A percentile compares a stretch with the other conserved stretches of the same genome.
phyloP scores from a whole-genome alignment of 37 sponge, comb jelly and placozoan genomes.

The Ephydatia muelleri region DNA sequence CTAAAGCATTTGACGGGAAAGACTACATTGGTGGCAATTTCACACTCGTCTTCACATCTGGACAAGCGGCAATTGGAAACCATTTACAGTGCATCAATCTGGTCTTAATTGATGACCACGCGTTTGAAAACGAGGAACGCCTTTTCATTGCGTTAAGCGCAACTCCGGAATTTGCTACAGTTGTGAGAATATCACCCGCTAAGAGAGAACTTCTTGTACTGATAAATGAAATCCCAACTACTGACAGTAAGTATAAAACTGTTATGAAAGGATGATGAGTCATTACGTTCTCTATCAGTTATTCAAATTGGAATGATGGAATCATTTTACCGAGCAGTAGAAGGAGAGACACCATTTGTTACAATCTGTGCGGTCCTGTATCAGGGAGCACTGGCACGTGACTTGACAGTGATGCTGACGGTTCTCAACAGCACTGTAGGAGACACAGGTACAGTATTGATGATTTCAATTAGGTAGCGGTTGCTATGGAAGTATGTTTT shows the following conservation, averaged over 20 bases:
- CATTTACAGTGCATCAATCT: neutral
- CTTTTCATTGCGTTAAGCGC: neutral
- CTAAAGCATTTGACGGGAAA: neutral
- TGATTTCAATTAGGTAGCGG: too few relatives aligned
- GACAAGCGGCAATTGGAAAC: neutral
- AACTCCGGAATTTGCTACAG: neutral
- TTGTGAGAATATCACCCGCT: neutral
- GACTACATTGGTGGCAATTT: neutral
- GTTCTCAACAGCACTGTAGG: too few relatives aligned
- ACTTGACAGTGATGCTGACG: too few relatives aligned
- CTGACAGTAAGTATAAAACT: neutral
- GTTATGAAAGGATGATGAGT: too few relatives aligned
- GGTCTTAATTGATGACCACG: neutral
- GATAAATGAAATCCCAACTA: neutral
- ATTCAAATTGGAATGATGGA: too few relatives aligned
- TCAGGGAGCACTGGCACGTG: too few relatives aligned
- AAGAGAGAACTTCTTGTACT: neutral
- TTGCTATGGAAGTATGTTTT: too few relatives aligned
- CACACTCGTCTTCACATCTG: neutral
- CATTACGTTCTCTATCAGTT: too few relatives aligned
- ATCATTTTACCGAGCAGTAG: too few relatives aligned
- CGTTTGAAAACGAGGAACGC: neutral
- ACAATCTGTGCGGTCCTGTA: too few relatives aligned
- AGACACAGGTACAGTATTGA: too few relatives aligned
- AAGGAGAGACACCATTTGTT: too few relatives aligned